These are phyloP conservation scores for Nesometra sesokonis DNA, from an alignment of 35 echinoderm and acorn worm species.

Conservation along the genomic window DNA sequence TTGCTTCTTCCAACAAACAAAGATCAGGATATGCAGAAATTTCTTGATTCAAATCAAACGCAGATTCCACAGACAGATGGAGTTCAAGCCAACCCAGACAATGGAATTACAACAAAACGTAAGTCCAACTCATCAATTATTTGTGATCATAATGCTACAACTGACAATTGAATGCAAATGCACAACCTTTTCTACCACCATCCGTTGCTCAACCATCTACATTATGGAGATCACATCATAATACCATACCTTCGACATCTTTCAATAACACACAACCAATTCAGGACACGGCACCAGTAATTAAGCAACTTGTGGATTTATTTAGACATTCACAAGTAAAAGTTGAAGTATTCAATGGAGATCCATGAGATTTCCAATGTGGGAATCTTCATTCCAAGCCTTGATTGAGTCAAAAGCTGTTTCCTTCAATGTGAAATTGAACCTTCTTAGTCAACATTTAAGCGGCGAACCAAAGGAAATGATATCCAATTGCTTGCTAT, in stretches of 20 bases:
- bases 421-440: neutral
- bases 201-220: neutral
- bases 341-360: constrained; percentile 7
- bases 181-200: too few relatives aligned
- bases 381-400: constrained; percentile 13
- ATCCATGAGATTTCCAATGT: constrained; percentile 1
- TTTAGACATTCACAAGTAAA: neutral
- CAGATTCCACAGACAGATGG: neutral
- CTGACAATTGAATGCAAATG: too few relatives aligned
- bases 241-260: neutral
- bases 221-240: neutral
- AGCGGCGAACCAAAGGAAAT: constrained; percentile 9
- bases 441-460: constrained; percentile 2
- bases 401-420: constrained; percentile 7
- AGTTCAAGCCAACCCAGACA: too few relatives aligned
- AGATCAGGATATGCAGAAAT: neutral
- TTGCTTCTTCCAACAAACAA: neutral
- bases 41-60: neutral
- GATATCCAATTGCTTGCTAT: constrained; percentile 17
- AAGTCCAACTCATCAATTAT: too few relatives aligned
- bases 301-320: constrained; percentile 15
- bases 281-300: neutral
- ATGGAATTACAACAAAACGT: too few relatives aligned
- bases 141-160: too few relatives aligned
- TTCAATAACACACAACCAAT: neutral